Percentiles rank a stretch among this genome's conserved stretches.
Conservation (phyloP, 2,113 vertebrate species). For the Mesoclemmys tuberculata region DNA sequence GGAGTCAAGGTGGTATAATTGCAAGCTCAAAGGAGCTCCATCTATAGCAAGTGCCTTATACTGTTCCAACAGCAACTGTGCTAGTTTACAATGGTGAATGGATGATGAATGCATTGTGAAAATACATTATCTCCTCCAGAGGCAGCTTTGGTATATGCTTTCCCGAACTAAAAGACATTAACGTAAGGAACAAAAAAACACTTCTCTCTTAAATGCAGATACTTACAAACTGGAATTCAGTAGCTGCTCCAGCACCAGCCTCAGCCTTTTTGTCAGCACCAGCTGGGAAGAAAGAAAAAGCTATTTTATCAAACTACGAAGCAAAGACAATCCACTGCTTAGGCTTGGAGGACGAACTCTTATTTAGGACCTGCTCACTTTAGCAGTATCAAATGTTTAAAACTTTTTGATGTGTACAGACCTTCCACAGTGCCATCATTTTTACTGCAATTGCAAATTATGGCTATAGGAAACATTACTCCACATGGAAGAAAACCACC, state of each 20-base stretch:
- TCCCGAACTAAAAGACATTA: not conserved
- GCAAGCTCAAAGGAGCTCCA: not conserved
- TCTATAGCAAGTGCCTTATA: not conserved
- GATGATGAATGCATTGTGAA: not conserved
- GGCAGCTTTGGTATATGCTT: not conserved
- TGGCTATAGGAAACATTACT: not conserved
- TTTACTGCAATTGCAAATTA: not conserved
- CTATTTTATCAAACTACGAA: not conserved
- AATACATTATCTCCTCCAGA: not conserved
- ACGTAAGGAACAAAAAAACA: not conserved
- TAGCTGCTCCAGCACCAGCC: conserved; percentile 96
- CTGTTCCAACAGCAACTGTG: not conserved
- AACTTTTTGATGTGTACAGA: fast-evolving
- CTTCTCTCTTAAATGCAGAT: not conserved
- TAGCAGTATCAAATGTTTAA: not conserved
- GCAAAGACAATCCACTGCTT: not conserved
- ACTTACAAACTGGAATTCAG: conserved; percentile 99
- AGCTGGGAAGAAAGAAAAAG: conserved; percentile 75
- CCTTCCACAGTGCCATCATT: not conserved
- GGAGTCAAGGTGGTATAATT: not conserved
- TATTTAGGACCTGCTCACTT: not conserved
- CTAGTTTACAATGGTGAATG: not conserved
- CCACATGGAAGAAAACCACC: not conserved
- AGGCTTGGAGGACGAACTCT: not conserved
- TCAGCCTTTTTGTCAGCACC: conserved; percentile 98